A percentile compares a stretch with the other conserved stretches of the same genome.
Conservation (phyloP, 2,113 vertebrate species). For the Pomatostomus ruficeps region DNA sequence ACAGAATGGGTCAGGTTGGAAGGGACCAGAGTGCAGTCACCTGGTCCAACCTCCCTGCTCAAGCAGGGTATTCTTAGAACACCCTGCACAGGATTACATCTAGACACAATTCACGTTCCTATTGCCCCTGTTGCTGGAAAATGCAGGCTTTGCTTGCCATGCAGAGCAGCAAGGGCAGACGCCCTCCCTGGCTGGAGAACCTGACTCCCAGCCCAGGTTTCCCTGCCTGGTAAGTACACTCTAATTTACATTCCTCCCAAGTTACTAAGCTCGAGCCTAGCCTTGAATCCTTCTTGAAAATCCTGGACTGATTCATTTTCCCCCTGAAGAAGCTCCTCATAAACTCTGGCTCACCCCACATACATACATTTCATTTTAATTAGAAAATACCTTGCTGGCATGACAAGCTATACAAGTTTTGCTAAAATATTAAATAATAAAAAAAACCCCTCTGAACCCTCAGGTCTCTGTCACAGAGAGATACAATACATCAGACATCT, state of each 20-base stretch:
- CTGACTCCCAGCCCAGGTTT: background rate
- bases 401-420: conserved; percentile 55
- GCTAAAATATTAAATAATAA: conserved; percentile 56
- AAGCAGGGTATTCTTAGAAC: background rate
- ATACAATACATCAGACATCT: conserved; percentile 59
- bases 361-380: conserved; percentile 62
- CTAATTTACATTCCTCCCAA: conserved; percentile 45
- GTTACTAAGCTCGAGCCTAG: conserved; percentile 40
- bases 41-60: background rate
- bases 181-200: background rate
- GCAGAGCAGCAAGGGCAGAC: background rate
- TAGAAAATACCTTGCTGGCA: conserved; percentile 64
- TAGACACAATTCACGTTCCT: background rate
- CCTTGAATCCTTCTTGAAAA: conserved; percentile 40
- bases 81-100: background rate
- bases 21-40: background rate
- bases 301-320: conserved; percentile 55
- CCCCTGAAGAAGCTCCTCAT: conserved; percentile 61
- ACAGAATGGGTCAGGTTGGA: background rate
- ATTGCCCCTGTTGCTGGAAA: background rate
- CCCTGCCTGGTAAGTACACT: background rate
- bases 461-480: conserved; percentile 54
- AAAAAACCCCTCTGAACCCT: conserved; percentile 28
- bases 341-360: conserved; percentile 62
- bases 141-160: background rate